These are phyloP conservation scores for Periparus ater DNA, from an alignment of 2,797 vertebrate genomes.

Conservation along the genomic window DNA sequence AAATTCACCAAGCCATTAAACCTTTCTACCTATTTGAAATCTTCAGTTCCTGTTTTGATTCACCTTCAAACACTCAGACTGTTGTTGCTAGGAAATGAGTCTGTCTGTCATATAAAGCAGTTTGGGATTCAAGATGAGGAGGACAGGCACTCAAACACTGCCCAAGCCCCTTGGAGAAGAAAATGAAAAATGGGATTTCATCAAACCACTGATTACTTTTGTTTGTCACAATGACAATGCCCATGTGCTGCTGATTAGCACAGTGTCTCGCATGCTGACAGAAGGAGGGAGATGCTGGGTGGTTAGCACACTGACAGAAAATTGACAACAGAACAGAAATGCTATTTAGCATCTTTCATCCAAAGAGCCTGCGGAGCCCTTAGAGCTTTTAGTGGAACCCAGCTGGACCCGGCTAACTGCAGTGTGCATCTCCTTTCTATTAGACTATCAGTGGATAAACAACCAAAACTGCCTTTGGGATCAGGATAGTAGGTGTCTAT, in stretches of 20 bases:
- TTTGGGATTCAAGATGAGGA: not conserved
- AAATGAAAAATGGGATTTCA: not conserved
- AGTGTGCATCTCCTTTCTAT: not conserved
- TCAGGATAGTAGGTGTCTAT: not conserved
- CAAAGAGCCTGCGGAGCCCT: not conserved
- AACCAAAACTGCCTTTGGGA: not conserved
- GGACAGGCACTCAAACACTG: not conserved
- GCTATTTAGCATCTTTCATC: not conserved
- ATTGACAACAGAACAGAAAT: constrained; percentile 7
- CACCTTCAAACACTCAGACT: not conserved
- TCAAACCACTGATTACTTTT: not conserved
- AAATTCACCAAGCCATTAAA: not conserved
- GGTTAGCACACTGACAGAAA: constrained; percentile 32
- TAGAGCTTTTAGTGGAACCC: not conserved
- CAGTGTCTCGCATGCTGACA: not conserved
- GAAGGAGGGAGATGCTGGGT: not conserved
- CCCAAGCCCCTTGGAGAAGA: not conserved
- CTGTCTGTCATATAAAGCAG: constrained; percentile 14
- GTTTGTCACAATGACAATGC: not conserved
- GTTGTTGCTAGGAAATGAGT: not conserved
- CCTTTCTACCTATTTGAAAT: not conserved
- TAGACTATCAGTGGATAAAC: not conserved
- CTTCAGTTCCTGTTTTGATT: not conserved
- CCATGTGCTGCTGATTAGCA: constrained; percentile 1
- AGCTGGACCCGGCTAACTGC: not conserved